A percentile compares a stretch with the other conserved stretches of the same genome.
Conservation (phyloP, 2,797 vertebrate genomes). For the Chanos chanos region DNA sequence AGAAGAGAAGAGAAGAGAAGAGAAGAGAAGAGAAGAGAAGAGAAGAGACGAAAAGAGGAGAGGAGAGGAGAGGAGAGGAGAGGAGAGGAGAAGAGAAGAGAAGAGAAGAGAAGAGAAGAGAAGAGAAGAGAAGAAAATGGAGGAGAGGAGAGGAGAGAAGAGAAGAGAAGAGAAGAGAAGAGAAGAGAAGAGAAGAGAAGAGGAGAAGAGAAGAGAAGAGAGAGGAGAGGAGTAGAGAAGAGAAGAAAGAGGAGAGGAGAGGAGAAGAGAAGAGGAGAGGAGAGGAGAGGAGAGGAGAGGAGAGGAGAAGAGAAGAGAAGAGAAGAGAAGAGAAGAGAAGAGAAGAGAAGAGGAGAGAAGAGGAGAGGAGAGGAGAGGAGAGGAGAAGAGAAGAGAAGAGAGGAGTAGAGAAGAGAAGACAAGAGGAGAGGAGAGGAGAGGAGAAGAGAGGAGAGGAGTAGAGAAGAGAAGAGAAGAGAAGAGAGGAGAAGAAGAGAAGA, state of each 20-base stretch:
- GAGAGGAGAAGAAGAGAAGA: not conserved
- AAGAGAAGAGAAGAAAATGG: not conserved
- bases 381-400: not conserved
- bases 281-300: not conserved
- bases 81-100: not conserved
- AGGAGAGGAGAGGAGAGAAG: not conserved
- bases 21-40: conserved; percentile 33
- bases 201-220: not conserved
- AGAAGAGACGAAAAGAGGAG: conserved; percentile 2
- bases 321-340: not conserved
- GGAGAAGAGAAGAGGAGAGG: not conserved
- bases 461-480: not conserved
- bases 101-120: not conserved
- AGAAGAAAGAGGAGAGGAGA: not conserved
- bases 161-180: not conserved
- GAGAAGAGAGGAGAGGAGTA: not conserved
- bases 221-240: not conserved
- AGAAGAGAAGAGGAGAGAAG: too few species aligned
- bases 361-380: not conserved
- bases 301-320: too few species aligned
- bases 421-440: not conserved
- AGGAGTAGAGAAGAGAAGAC: not conserved
- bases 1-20: conserved; percentile 31
- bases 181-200: not conserved
- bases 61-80: not conserved